A percentile compares a stretch with the other conserved stretches of the same genome.
phyloP scores from a whole-genome alignment of 2,888 invertebrate species.

The Cybosia mesomella region DNA sequence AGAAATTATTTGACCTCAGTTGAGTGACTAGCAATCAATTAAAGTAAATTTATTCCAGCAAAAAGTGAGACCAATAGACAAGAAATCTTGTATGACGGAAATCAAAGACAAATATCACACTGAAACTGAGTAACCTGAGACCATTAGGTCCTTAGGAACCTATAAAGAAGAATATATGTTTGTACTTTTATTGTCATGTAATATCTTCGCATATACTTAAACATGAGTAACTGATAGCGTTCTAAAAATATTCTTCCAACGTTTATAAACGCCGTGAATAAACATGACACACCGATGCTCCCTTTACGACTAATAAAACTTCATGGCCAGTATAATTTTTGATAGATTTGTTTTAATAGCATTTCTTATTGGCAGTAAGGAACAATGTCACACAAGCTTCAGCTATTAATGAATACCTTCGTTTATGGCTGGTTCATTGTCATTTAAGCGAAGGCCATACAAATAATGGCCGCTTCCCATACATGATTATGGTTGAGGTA shows the following conservation, averaged over 20 bases:
- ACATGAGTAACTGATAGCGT: constrained; percentile 1
- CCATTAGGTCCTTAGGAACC: neutral
- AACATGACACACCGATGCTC: constrained; percentile 15
- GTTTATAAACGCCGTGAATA: constrained; percentile 5
- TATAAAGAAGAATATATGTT: neutral
- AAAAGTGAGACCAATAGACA: too few species aligned
- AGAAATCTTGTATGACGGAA: too few species aligned
- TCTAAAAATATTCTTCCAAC: constrained; percentile 3
- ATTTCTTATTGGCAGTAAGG: constrained; percentile 13
- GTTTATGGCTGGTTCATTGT: constrained; percentile 14
- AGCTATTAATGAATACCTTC: constrained; percentile 7
- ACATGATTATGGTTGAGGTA: neutral
- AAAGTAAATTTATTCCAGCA: too few species aligned
- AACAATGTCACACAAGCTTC: constrained; percentile 12
- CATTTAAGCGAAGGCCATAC: constrained; percentile 3
- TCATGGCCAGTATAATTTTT: constrained; percentile 18
- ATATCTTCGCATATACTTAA: neutral
- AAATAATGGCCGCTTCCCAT: neutral
- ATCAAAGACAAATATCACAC: too few species aligned
- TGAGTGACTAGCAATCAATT: too few species aligned
- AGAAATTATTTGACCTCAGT: too few species aligned
- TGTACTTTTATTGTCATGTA: neutral
- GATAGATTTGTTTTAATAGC: constrained; percentile 22
- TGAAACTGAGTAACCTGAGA: neutral
- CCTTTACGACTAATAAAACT: constrained; percentile 16